Base-by-base conservation (phyloP, 2,888 invertebrate genomes). In the Lobophora halterata region DNA sequence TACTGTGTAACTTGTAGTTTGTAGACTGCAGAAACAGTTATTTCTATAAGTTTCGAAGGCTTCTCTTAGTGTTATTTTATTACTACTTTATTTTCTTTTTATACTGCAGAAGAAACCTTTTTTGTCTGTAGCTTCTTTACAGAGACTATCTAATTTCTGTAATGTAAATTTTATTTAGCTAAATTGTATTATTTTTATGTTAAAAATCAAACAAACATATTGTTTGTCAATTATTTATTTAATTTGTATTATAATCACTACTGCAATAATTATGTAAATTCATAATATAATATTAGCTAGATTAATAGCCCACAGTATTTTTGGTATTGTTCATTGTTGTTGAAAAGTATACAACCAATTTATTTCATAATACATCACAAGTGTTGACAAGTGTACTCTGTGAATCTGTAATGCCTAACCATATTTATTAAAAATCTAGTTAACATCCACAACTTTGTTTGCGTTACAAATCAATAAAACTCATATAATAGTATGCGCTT, bases 281-380 rank as follows among this genome's bases (percentile, higher is more conserved):
- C 20, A 33, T 17, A 24, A 27, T 17, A 10, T 25, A 19, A 33
- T 18, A 30, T 20, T 26, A 11, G 23, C 17, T 31, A 45, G 21
- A 37, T 29, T 43, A n/a, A n/a, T 50, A 45, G 43, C 45, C 46
- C 45, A 44, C 49, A 44, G 38, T 49, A 48, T 46, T 44, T 44
- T 38, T 44, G 40, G 35, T 37, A 46, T 29, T 7, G 16, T 38
- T 38, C 24, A 17, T 28, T 5, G 6, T 24, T 7, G 10, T 23
- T 10, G 27, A 32, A 26, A 21, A 24, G 26, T 21, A 30, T 14
- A 25, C 21, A n/a, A n/a, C n/a, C n/a, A n/a, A n/a, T n/a, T n/a
- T n/a, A n/a, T n/a, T n/a, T n/a, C n/a, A n/a, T n/a, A n/a, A n/a
- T n/a, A n/a, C n/a, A n/a, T n/a, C n/a, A n/a, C n/a, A n/a, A n/a